Base-by-base conservation (phyloP, 2,888 invertebrate species). In the Lasiommata megera region DNA sequence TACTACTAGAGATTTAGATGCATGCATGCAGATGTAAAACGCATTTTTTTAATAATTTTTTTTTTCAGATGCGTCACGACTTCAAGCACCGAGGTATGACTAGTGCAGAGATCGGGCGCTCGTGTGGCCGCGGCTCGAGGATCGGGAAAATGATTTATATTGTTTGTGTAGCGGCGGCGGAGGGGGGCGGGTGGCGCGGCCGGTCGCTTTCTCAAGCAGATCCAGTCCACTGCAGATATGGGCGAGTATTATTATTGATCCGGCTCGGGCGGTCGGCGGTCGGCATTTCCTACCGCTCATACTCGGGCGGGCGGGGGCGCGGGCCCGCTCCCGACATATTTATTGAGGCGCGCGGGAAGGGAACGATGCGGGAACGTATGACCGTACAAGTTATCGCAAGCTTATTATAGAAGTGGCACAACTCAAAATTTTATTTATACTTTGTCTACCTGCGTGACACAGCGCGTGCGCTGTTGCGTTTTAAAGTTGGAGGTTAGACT, bases 221-320 rank as follows among this genome's bases (percentile, higher is more conserved):
- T 87, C 82, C 84, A 80, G 88, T 87, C 88, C 88, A 85, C 88
- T 88, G 88, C 89, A 89, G 90, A 89, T 88, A 88, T 89, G 88
- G 85, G 77, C 88, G 86, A 87, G 88, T 89, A 87, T 91, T 90
- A 90, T 90, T 89, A 91, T 91, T 84, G 91, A 91, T 89, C 91
- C 88, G 80, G 79, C 76, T 77, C 74, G 80, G 81, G 82, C 78
- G 83, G 82, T 80, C 81, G 85, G 83, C 77, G 82, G 82, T 71
- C 70, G 72, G 71, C 70, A 73, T 73, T 88, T 87, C 85, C 88
- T 84, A 86, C 84, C 79, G 82, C 84, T 89, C 87, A 88, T 88
- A 89, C 87, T 81, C 73, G 70, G 69, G 75, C 74, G 74, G 77
- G 74, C 70, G 76, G 76, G 76, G 72, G 73, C 58, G 67, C 69